Evolutionary conservation across 1,140 invertebrate genomes (phyloP).

Genomic region (Drosophila aff.): DNA sequence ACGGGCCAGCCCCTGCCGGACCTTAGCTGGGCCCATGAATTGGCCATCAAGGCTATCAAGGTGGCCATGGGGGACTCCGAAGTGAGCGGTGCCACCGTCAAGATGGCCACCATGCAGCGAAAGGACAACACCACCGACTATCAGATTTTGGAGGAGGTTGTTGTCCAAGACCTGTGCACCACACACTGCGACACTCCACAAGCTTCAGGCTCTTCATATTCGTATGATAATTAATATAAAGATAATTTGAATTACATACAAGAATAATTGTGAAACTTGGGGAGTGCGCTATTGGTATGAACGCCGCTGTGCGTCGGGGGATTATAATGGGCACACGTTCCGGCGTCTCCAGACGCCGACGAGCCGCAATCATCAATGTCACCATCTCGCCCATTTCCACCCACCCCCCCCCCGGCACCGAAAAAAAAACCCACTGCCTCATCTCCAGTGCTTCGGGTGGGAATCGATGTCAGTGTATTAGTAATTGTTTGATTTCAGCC

Average conservation of each 20-base stretch:
- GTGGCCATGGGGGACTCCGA: constrained; percentile 98
- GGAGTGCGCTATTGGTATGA: not conserved
- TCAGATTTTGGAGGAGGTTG: constrained; percentile 90
- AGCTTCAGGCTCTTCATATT: not conserved
- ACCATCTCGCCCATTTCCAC: constrained; percentile 25
- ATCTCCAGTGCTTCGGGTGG: constrained; percentile 7
- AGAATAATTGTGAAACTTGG: too few species aligned
- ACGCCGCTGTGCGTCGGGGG: constrained; percentile 27
- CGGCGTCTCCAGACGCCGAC: constrained; percentile 72
- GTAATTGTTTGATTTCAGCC: constrained; percentile 68
- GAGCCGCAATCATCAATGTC: constrained; percentile 80
- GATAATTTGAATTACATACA: not conserved
- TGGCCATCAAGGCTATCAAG: constrained; percentile 97
- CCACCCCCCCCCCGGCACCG: not conserved
- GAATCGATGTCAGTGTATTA: constrained; percentile 64
- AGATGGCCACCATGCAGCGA: constrained; percentile 93
- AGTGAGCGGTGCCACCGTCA: constrained; percentile 96
- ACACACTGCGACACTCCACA: not conserved
- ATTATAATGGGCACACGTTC: constrained; percentile 81
- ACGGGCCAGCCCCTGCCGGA: constrained; percentile 92
- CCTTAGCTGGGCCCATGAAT: constrained; percentile 89
- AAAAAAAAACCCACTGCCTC: constrained; percentile 1
- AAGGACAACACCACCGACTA: constrained; percentile 93
- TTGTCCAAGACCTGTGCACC: constrained; percentile 90
- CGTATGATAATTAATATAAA: too few species aligned